Conservation (phyloP, 1,140 invertebrate genomes). For the Papilio machaon region DNA sequence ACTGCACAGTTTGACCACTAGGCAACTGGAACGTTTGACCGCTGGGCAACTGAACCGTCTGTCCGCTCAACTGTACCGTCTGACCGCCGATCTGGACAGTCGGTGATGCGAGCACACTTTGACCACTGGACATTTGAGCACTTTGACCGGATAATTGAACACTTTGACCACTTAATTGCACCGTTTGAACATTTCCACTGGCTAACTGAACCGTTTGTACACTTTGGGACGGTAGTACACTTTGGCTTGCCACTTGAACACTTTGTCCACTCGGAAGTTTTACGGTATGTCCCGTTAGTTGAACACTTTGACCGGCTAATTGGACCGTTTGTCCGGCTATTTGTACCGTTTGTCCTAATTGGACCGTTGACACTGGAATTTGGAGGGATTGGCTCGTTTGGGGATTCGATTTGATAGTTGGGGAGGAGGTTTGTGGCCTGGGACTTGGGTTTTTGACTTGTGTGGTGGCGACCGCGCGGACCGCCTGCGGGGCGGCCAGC, state of each 20-base stretch:
- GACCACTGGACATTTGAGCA: slow-evolving; percentile 66
- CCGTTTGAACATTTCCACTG: slow-evolving; percentile 64
- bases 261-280: slow-evolving; percentile 74
- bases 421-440: slow-evolving; percentile 47
- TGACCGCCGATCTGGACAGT: slow-evolving; percentile 68
- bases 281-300: slow-evolving; percentile 71
- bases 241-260: slow-evolving; percentile 74
- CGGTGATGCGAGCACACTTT: slow-evolving; percentile 62
- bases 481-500: slow-evolving; percentile 58
- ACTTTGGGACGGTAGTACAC: slow-evolving; percentile 64
- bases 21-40: slow-evolving; percentile 70
- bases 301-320: slow-evolving; percentile 68
- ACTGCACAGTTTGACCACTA: slow-evolving; percentile 65
- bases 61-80: slow-evolving; percentile 66
- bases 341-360: slow-evolving; percentile 72
- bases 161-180: slow-evolving; percentile 62
- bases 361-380: slow-evolving; percentile 70
- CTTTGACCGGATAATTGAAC: slow-evolving; percentile 64
- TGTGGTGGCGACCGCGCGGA: slow-evolving; percentile 53
- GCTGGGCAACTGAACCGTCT: slow-evolving; percentile 67
- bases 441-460: slow-evolving; percentile 53
- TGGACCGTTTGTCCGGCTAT: slow-evolving; percentile 70
- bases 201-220: slow-evolving; percentile 73
- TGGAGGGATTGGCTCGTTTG: slow-evolving; percentile 54
- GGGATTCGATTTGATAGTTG: slow-evolving; percentile 51